phyloP scores from a whole-genome alignment of 64 coral and sea anemone species.

The Porites australiensis region DNA sequence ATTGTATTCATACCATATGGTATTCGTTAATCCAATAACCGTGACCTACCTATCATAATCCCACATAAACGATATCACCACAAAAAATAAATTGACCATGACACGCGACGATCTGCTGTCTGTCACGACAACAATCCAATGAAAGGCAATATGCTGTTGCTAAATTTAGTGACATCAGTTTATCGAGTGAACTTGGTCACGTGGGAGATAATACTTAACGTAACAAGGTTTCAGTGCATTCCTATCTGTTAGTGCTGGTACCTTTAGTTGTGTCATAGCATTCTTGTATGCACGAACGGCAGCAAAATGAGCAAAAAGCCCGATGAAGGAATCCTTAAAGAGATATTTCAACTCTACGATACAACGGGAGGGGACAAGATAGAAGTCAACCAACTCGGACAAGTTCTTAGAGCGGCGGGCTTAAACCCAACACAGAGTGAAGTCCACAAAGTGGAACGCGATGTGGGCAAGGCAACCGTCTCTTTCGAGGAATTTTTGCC shows the following conservation, averaged over 20 bases:
- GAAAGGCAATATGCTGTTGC: background rate
- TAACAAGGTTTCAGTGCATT: background rate
- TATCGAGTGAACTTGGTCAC: background rate
- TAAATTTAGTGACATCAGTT: background rate
- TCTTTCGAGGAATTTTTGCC: conserved; percentile 94
- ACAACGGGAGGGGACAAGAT: conserved; percentile 89
- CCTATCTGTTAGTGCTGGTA: background rate
- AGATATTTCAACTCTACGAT: conserved; percentile 95
- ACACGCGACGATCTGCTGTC: no score
- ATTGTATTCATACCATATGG: no score
- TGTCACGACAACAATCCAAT: background rate
- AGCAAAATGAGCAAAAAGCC: conserved; percentile 23
- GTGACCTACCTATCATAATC: no score
- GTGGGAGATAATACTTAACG: background rate
- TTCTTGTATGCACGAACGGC: background rate
- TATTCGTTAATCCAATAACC: no score
- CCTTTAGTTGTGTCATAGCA: background rate
- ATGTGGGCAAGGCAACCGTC: conserved; percentile 81
- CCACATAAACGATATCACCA: no score
- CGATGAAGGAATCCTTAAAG: conserved; percentile 85
- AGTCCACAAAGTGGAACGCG: conserved; percentile 89
- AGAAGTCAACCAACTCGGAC: conserved; percentile 70
- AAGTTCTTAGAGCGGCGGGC: conserved; percentile 84
- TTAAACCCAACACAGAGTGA: conserved; percentile 93
- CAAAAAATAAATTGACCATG: no score